Base-by-base conservation (phyloP, 2,888 invertebrate species). In the Noctua pronuba region DNA sequence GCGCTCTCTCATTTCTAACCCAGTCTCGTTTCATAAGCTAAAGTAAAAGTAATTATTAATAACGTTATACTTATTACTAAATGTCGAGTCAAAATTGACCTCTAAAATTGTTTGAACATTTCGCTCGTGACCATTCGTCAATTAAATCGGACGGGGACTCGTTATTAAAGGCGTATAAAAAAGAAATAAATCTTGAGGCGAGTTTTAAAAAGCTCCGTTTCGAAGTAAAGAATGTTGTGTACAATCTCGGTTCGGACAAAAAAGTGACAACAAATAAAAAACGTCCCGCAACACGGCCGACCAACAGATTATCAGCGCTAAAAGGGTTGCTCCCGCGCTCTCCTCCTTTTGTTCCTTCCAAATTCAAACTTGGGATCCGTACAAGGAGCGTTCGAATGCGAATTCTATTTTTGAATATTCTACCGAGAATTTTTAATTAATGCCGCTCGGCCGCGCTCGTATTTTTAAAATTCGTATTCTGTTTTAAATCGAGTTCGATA, bases 341-440 rank as follows among this genome's bases (percentile, higher is more conserved):
- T 96, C 92, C 94, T 96, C 91, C 95, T 96, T 96, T 96, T 96
- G 96, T 96, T 95, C 94, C 95, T 95, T 94, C 96, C 96, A 96
- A 96, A 96, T 96, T 96, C 96, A 96, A 96, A 96, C 95, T 96
- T 94, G 92, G 92, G 93, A 94, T 94, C 96, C 96, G 95, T 96
- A 96, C 96, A 96, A 96, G 96, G 96, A 96, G 96, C 95, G 95
- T 95, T 95, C 95, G 96, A 96, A 95, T 96, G 96, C 96, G 96
- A 95, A 96, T 96, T 96, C 96, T 96, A 96, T 96, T 96, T 96
- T 95, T 95, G 96, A 96, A 96, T 96, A 96, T 96, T 96, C 96
- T 96, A 96, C 96, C 96, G 96, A 96, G 96, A 96, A 96, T 96
- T 96, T 96, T 96, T 96, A 96, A 96, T 96, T 96, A 96, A 96